phyloP scores from a whole-genome alignment of 1,140 invertebrate genomes.

The Hyphantria cunea region DNA sequence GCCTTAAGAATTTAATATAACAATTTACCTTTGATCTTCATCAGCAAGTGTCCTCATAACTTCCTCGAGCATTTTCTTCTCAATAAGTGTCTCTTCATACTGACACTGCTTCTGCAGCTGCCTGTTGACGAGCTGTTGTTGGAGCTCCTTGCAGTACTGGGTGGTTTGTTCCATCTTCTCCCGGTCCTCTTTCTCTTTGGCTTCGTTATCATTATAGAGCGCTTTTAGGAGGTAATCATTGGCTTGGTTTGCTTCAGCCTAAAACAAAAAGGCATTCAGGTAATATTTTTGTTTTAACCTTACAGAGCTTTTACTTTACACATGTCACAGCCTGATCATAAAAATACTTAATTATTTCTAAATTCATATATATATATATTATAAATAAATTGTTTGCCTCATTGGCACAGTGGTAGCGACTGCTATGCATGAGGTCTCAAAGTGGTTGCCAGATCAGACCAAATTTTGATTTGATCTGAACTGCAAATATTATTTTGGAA shows the following conservation, averaged over 20 bases:
- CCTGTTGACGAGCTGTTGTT: conserved; percentile 62
- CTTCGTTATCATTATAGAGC: conserved; percentile 46
- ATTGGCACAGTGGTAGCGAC: too few species aligned
- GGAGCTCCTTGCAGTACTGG: conserved; percentile 52
- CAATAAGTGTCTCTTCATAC: conserved; percentile 60
- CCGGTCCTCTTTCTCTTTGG: conserved; percentile 39
- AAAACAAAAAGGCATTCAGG: not conserved
- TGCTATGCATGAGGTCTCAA: too few species aligned
- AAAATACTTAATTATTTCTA: too few species aligned
- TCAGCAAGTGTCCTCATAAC: conserved; percentile 61
- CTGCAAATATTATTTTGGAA: too few species aligned
- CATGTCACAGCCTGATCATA: too few species aligned
- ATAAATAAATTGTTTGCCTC: too few species aligned
- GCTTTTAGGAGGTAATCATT: conserved; percentile 45
- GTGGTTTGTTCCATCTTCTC: conserved; percentile 43
- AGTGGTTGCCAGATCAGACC: too few species aligned
- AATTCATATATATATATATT: too few species aligned
- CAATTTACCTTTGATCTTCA: conserved; percentile 49
- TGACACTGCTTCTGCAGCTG: conserved; percentile 54
- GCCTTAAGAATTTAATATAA: too few species aligned
- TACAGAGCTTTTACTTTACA: too few species aligned
- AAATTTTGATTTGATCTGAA: too few species aligned
- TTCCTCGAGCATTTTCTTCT: conserved; percentile 69
- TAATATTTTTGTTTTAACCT: too few species aligned
- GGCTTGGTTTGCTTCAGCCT: conserved; percentile 56